phyloP scores from a whole-genome alignment of 1,140 invertebrate genomes.

The Drepana arcuata region DNA sequence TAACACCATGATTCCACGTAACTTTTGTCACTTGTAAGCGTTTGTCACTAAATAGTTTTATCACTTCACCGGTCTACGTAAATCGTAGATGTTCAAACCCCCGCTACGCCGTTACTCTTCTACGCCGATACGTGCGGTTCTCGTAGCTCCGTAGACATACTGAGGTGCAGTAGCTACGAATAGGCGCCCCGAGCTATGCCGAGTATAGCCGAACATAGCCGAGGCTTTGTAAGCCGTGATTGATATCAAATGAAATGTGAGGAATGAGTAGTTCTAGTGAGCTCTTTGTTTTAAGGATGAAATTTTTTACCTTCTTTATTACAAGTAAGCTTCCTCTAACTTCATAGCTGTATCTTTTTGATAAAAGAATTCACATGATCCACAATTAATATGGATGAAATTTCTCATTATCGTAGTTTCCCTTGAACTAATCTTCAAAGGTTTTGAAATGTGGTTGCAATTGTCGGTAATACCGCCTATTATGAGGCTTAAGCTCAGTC shows the following conservation, averaged over 20 bases:
- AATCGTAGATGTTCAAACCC: slow-evolving; percentile 23
- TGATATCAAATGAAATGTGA: slow-evolving; percentile 70
- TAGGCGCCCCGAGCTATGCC: slow-evolving; percentile 34
- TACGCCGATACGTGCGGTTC: slow-evolving; percentile 33
- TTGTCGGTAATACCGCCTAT: too few species aligned
- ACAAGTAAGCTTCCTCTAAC: too few species aligned
- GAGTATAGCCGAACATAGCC: slow-evolving; percentile 39
- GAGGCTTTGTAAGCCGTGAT: slow-evolving; percentile 57
- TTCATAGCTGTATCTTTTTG: too few species aligned
- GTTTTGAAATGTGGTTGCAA: too few species aligned
- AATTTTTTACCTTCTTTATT: slow-evolving; percentile 33
- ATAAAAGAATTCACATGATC: too few species aligned
- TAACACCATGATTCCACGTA: slow-evolving; percentile 31
- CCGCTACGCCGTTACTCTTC: slow-evolving; percentile 33
- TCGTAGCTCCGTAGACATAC: slow-evolving; percentile 42
- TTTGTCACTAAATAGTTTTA: slow-evolving; percentile 17
- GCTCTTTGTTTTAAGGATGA: slow-evolving; percentile 62
- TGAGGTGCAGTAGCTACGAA: slow-evolving; percentile 42
- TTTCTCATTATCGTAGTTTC: too few species aligned
- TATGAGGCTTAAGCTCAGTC: too few species aligned
- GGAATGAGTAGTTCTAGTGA: slow-evolving; percentile 58
- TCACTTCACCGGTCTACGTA: slow-evolving; percentile 9
- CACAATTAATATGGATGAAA: too few species aligned
- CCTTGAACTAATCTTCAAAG: too few species aligned
- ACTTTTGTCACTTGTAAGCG: slow-evolving; percentile 22